Conservation (phyloP, 2,888 invertebrate genomes). For the Muschampia plurimacula region DNA sequence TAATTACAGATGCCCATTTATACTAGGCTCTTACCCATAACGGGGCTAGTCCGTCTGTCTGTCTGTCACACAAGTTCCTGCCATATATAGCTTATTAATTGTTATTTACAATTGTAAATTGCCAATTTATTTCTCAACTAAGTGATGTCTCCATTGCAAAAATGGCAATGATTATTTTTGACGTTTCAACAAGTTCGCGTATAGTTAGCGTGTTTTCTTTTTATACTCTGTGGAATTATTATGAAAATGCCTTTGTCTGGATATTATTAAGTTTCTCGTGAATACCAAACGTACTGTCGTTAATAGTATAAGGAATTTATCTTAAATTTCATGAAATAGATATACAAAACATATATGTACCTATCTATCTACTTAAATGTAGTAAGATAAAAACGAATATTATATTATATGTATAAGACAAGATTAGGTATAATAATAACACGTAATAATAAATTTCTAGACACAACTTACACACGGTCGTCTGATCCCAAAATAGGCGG, state of each 20-base stretch:
- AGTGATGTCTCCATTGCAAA: conserved; percentile 55
- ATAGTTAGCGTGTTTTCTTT: not conserved
- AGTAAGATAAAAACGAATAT: too few species aligned
- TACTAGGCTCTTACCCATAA: conserved; percentile 44
- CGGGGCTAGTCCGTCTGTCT: conserved; percentile 59
- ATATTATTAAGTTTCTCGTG: too few species aligned
- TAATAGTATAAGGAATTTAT: too few species aligned
- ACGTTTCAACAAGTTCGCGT: conserved; percentile 41
- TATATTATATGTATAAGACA: too few species aligned
- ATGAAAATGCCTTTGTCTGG: not conserved
- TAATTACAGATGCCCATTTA: conserved; percentile 49
- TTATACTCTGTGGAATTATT: not conserved
- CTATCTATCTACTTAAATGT: too few species aligned
- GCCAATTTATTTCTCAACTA: conserved; percentile 68
- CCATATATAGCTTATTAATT: conserved; percentile 74
- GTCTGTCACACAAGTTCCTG: conserved; percentile 62
- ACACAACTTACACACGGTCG: too few species aligned
- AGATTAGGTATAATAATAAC: too few species aligned
- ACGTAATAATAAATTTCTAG: too few species aligned
- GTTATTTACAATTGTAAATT: conserved; percentile 75
- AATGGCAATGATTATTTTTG: conserved; percentile 67
- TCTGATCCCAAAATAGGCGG: too few species aligned
- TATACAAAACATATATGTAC: too few species aligned
- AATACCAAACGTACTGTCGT: not conserved
- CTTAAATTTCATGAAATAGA: too few species aligned